Percentiles rank a stretch among this genome's conserved stretches.
These are phyloP conservation scores for Caiman crocodilus DNA, from an alignment of 2,797 vertebrate genomes.

Conservation along the genomic window DNA sequence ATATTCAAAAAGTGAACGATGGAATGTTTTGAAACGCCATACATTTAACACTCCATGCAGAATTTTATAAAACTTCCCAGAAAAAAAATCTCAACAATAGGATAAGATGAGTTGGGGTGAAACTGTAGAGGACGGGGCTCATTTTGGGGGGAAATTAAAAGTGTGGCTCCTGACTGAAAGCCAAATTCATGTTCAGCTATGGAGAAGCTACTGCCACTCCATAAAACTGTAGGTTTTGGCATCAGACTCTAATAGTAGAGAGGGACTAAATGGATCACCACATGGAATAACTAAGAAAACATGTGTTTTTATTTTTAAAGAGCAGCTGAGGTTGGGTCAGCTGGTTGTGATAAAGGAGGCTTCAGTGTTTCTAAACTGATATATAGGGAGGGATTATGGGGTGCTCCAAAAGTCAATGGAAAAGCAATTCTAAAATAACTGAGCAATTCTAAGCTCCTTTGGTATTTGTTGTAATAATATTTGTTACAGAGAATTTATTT, in stretches of 20 bases:
- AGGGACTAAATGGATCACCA: constrained; percentile 30
- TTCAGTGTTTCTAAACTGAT: constrained; percentile 65
- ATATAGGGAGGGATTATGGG: constrained; percentile 64
- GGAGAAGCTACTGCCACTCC: constrained; percentile 45
- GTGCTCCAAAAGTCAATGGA: constrained; percentile 58
- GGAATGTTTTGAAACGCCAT: neutral
- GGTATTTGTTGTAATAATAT: constrained; percentile 70
- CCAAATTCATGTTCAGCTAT: neutral
- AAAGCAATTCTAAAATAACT: constrained; percentile 68
- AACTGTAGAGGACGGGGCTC: neutral
- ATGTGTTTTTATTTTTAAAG: constrained; percentile 75
- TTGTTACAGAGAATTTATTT: constrained; percentile 64
- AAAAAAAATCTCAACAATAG: neutral
- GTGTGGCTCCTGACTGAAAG: neutral
- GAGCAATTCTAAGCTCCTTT: constrained; percentile 63
- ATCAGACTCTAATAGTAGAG: constrained; percentile 19
- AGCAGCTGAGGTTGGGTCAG: constrained; percentile 72
- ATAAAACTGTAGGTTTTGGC: constrained; percentile 46
- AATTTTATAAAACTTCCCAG: fast-evolving
- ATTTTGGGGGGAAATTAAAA: neutral
- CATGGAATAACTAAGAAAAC: constrained; percentile 48
- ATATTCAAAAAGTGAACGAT: neutral
- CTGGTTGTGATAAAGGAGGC: constrained; percentile 74
- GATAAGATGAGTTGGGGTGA: fast-evolving
- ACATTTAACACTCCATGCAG: neutral